Evolutionary conservation across 2,113 vertebrate genomes (phyloP).

Genomic region (Pterocles orientalis): DNA sequence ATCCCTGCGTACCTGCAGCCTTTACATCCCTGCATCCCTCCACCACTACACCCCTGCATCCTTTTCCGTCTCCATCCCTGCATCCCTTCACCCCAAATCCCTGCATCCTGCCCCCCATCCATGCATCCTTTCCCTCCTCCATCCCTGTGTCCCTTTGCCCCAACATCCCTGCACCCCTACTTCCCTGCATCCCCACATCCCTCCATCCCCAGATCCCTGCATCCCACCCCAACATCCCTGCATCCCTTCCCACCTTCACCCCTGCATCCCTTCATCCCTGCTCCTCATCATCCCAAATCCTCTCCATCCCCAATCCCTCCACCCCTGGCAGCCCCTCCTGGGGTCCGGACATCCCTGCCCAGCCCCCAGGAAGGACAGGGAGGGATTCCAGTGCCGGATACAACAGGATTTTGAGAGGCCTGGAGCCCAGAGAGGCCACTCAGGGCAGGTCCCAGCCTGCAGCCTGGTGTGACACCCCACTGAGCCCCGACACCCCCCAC

Average conservation of each 20-base stretch:
- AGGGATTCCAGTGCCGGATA: neutral
- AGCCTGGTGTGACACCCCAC: neutral
- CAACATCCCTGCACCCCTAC: neutral
- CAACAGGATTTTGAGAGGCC: neutral
- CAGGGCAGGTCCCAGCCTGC: neutral
- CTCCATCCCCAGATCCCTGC: accelerated
- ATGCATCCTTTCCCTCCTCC: no score
- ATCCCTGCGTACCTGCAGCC: no score
- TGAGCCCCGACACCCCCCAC: neutral
- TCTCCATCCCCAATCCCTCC: neutral
- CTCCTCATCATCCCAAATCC: no score
- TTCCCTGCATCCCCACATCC: neutral
- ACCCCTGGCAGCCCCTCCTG: neutral
- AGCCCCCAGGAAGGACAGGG: neutral
- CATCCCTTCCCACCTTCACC: neutral
- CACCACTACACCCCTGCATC: neutral
- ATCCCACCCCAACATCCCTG: neutral
- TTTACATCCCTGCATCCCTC: neutral
- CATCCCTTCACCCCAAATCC: neutral
- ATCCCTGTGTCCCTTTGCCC: no score
- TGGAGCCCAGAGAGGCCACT: neutral
- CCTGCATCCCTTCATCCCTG: neutral
- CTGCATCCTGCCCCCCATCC: no score
- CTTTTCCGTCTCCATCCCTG: neutral
- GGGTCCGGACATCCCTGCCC: neutral